Base-by-base conservation (phyloP, 2,797 vertebrate species). In the Falco concolor region DNA sequence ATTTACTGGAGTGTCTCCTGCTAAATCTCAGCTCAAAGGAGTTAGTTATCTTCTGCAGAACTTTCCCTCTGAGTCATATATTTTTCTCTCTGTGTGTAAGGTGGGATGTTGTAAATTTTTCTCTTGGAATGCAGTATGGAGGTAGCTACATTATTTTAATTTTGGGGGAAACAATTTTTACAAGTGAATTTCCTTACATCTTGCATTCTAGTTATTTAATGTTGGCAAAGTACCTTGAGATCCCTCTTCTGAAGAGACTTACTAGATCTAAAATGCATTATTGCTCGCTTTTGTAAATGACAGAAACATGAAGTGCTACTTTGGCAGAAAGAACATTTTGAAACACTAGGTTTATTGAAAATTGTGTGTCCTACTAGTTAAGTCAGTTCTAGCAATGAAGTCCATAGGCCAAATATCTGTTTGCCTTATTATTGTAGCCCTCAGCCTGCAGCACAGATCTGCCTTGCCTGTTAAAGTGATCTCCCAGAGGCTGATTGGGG, bases 301-400 rank as follows among this genome's bases (percentile, higher is more conserved):
- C 78, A 49, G 77, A 74, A 89, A 72, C 36, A 34, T 54, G 56
- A 93, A 96, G 94, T 89, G 72, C 87, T 93, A 18, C 82, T 83
- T 87, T 93, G 87, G 82, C 86, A 90, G 93, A 74, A 79, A 89
- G 68, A 95, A 21, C 68, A 3, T 69, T 95, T 74, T 50, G 80
- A 78, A 93, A 76, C 74, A 87, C 68, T 87, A 84, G 76, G 84
- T 95, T 87, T 94, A 90, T 72, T 87, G 88, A 56, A 89, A 91
- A 24, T 69, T 64, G 59, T 24, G n/a, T 57, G 36, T 40, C 49
- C 57, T 89, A 25, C 52, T 52, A 76, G 60, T 70, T 70, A 87
- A 80, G 87, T 90, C 59, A 75, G 21, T 90, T 88, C 57, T 22
- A 45, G 70, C 73, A 63, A 38, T 74, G 72, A 61, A 94, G 90